Conservation (phyloP, 2,797 vertebrate species). For the Danio aesculapii region DNA sequence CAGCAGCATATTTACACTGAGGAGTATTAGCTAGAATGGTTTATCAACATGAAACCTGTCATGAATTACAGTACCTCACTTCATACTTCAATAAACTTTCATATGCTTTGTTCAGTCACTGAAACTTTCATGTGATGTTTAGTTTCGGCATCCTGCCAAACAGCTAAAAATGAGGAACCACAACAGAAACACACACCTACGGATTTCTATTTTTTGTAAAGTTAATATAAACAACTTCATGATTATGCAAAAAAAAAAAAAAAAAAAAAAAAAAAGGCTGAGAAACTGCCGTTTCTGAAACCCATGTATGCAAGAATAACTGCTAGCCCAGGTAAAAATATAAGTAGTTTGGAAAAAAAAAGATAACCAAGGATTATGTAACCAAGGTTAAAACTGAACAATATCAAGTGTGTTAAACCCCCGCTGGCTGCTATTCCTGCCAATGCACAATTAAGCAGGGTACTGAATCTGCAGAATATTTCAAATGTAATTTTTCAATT, state of each 20-base stretch:
- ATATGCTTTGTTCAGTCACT: neutral
- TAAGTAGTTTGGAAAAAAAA: neutral
- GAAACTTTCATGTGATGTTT: neutral
- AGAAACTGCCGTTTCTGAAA: neutral
- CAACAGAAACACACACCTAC: slow-evolving; percentile 17
- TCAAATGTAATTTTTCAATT: neutral
- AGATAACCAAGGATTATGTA: neutral
- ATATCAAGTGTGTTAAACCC: neutral
- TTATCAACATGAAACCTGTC: neutral
- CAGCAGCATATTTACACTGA: neutral
- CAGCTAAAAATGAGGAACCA: neutral
- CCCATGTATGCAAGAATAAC: neutral
- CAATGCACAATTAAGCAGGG: neutral
- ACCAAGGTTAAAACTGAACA: neutral
- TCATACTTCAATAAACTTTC: neutral
- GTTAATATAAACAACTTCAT: neutral
- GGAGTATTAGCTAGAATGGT: neutral
- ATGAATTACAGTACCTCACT: neutral
- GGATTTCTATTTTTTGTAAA: neutral
- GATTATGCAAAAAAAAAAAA: no score
- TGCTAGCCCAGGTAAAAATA: neutral
- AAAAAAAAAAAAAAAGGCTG: neutral
- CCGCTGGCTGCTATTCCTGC: neutral
- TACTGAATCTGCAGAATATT: neutral
- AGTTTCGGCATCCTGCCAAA: slow-evolving; percentile 12